phyloP scores from a whole-genome alignment of 2,113 vertebrate genomes.

The Rostratula benghalensis region DNA sequence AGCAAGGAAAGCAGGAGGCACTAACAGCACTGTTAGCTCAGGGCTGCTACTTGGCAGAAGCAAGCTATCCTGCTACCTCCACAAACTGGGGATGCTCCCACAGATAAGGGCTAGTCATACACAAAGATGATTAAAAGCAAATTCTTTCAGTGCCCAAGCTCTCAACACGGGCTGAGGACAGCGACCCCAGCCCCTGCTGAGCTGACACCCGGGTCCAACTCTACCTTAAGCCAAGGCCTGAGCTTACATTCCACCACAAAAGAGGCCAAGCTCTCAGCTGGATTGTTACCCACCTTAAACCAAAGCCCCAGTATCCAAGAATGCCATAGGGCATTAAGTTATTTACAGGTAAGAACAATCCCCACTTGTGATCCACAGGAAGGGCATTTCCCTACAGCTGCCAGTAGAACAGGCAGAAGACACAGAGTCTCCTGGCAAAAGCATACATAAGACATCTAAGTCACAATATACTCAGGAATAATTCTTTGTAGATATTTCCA shows the following conservation, averaged over 20 bases:
- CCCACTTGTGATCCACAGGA: not conserved
- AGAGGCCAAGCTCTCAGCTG: not conserved
- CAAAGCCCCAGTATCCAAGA: not conserved
- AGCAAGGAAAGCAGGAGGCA: not conserved
- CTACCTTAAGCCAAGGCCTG: not conserved
- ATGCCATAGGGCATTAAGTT: not conserved
- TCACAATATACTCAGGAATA: not conserved
- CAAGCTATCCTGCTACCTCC: not conserved
- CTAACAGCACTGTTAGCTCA: accelerated
- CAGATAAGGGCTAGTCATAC: not conserved
- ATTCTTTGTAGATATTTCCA: not conserved
- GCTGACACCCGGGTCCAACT: not conserved
- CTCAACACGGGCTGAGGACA: not conserved
- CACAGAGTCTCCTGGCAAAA: not conserved
- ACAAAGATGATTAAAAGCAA: not conserved
- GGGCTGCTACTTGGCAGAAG: accelerated
- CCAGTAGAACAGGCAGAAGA: not conserved
- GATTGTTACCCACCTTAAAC: not conserved
- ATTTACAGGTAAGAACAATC: not conserved
- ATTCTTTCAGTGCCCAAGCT: not conserved
- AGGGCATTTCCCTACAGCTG: not conserved
- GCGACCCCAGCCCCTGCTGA: not conserved
- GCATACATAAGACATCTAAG: not conserved
- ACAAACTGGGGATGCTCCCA: no score
- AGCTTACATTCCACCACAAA: not conserved